phyloP scores from a whole-genome alignment of 2,797 vertebrate species.

The Epinephelus coioides region DNA sequence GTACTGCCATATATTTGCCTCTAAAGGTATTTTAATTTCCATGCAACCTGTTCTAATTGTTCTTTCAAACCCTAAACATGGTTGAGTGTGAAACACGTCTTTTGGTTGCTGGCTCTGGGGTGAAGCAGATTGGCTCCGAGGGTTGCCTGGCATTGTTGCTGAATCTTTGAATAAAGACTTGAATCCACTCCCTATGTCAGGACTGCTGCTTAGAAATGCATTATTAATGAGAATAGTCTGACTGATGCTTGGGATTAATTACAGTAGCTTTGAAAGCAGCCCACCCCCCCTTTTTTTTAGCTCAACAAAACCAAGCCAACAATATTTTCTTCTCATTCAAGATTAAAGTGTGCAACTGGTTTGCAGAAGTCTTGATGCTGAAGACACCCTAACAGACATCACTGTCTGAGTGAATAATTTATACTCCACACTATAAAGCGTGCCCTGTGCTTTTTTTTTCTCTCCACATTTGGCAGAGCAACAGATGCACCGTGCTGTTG shows the following conservation, averaged over 20 bases:
- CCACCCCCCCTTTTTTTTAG: background rate
- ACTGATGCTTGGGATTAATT: constrained; percentile 80
- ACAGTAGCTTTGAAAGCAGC: constrained; percentile 62
- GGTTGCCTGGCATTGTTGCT: constrained; percentile 66
- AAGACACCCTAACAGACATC: constrained; percentile 20
- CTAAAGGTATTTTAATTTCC: constrained; percentile 7
- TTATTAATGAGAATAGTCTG: constrained; percentile 79
- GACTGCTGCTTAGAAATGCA: constrained; percentile 74
- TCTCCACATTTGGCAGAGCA: constrained; percentile 13
- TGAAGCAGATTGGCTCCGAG: constrained; percentile 66
- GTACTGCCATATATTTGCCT: constrained; percentile 1
- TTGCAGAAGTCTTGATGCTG: constrained; percentile 12
- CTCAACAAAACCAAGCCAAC: constrained; percentile 19
- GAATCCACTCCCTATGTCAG: constrained; percentile 66
- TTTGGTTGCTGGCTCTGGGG: constrained; percentile 21
- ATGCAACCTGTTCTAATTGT: background rate
- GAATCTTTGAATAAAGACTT: constrained; percentile 71
- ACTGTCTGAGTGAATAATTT: constrained; percentile 37
- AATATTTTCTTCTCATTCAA: constrained; percentile 29
- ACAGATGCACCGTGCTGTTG: constrained; percentile 33
- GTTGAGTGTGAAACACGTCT: constrained; percentile 21
- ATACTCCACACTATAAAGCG: constrained; percentile 1
- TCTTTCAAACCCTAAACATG: constrained; percentile 15
- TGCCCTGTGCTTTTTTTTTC: background rate
- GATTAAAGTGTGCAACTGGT: constrained; percentile 25